These are phyloP conservation scores for Ctenopoma multispine DNA, from an alignment of 2,797 vertebrate genomes.

Conservation along the genomic window DNA sequence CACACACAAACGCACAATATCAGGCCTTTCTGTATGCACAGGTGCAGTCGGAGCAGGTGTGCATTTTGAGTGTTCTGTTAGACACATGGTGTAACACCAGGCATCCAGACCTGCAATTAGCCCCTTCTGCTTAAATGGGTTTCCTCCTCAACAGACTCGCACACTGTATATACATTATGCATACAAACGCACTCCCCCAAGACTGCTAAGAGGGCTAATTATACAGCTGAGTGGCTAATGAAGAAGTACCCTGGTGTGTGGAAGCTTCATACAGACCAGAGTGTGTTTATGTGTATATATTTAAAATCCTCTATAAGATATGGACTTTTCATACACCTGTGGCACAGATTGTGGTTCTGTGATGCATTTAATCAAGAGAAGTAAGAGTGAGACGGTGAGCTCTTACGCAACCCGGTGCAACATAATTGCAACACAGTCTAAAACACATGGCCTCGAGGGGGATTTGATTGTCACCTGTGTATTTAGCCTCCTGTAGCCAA, in stretches of 20 bases:
- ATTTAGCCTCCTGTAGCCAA: constrained; percentile 31
- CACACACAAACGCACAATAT: not conserved
- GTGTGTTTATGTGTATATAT: not conserved
- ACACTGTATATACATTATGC: not conserved
- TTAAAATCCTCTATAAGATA: not conserved
- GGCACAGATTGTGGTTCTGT: not conserved
- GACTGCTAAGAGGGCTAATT: constrained; percentile 52
- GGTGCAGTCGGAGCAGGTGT: constrained; percentile 9
- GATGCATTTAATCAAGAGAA: constrained; percentile 13
- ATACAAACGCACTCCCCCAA: constrained; percentile 19
- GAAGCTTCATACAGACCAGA: not conserved
- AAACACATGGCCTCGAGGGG: constrained; percentile 17
- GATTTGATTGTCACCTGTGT: constrained; percentile 47
- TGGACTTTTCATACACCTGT: not conserved
- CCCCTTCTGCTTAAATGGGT: constrained; percentile 38
- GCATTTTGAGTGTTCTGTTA: not conserved
- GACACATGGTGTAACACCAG: constrained; percentile 1
- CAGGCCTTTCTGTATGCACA: not conserved
- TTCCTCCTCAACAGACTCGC: constrained; percentile 8
- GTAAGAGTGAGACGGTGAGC: not conserved
- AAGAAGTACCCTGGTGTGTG: constrained; percentile 22
- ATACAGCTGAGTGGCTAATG: constrained; percentile 52
- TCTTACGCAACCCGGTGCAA: constrained; percentile 57
- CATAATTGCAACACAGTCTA: constrained; percentile 37
- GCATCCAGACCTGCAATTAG: constrained; percentile 47